A percentile compares a stretch with the other conserved stretches of the same genome.
These are phyloP conservation scores for Arenicola marina DNA, from an alignment of 2,888 invertebrate species.

Conservation along the genomic window DNA sequence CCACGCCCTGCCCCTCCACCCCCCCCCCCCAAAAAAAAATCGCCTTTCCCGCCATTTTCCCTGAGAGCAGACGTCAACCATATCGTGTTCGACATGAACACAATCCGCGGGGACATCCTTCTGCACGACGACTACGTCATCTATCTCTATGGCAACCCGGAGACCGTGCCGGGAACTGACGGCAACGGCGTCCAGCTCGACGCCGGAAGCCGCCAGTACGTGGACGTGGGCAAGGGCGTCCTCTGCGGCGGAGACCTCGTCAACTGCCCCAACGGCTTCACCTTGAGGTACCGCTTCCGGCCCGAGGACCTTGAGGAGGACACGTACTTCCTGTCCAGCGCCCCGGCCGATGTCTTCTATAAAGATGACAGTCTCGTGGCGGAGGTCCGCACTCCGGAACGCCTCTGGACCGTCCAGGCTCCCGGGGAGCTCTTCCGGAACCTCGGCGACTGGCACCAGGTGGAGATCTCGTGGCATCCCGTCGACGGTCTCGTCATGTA, in stretches of 20 bases:
- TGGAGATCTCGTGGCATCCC: slow-evolving; percentile 55
- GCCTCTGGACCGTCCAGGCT: slow-evolving; percentile 43
- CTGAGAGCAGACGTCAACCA: slow-evolving; percentile 36
- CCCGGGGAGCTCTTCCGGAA: neutral
- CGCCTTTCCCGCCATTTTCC: too few relatives aligned
- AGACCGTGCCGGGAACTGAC: slow-evolving; percentile 20
- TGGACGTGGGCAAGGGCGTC: slow-evolving; percentile 49
- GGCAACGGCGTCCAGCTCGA: slow-evolving; percentile 37
- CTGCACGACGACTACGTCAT: slow-evolving; percentile 21
- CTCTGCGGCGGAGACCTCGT: slow-evolving; percentile 53
- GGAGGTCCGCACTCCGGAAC: slow-evolving; percentile 43
- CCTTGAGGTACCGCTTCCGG: slow-evolving; percentile 43
- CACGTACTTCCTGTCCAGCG: slow-evolving; percentile 54
- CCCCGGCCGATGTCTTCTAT: slow-evolving; percentile 51
- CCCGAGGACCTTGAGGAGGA: slow-evolving; percentile 45
- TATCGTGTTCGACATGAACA: slow-evolving; percentile 31
- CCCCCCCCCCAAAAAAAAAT: too few relatives aligned
- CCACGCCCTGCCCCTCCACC: too few relatives aligned
- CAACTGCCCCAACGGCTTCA: slow-evolving; percentile 52
- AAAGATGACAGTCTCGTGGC: slow-evolving; percentile 46
- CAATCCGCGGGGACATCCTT: slow-evolving; percentile 21
- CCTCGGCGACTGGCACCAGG: slow-evolving; percentile 35
- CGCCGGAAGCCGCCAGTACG: slow-evolving; percentile 50
- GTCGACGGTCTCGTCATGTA: slow-evolving; percentile 49
- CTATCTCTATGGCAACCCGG: slow-evolving; percentile 14